Evolutionary conservation across 2,113 vertebrate genomes (phyloP).

Genomic region (Cryptotis parvus): DNA sequence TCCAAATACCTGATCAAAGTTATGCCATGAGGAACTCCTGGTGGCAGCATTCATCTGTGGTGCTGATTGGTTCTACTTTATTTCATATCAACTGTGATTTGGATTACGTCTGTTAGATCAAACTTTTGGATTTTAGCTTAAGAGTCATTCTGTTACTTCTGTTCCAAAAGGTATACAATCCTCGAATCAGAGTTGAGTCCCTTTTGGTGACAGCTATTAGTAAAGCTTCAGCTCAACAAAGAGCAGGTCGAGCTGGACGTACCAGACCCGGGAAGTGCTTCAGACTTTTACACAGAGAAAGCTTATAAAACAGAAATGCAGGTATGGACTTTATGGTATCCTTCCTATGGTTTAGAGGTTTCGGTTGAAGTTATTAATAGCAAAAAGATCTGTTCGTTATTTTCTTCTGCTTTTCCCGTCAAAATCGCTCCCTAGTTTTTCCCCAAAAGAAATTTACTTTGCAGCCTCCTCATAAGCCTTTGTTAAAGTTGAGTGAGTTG

Average conservation of each 20-base stretch:
- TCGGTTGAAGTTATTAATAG: background rate
- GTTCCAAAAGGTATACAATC: constrained; percentile 96
- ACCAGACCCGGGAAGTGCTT: constrained; percentile 97
- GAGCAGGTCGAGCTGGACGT: constrained; percentile 97
- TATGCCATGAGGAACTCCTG: background rate
- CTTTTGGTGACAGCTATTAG: constrained; percentile 98
- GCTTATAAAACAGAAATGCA: constrained; percentile 99
- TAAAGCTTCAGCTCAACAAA: constrained; percentile 98
- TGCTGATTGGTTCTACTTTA: background rate
- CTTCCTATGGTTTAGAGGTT: too few relatives aligned
- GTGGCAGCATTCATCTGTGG: background rate
- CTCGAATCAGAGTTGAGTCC: constrained; percentile 98
- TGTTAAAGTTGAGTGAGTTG: background rate
- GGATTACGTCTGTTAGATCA: background rate
- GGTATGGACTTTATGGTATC: constrained; percentile 81
- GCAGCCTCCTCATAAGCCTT: background rate
- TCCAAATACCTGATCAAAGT: background rate
- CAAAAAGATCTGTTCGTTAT: constrained; percentile 33
- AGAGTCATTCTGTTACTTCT: constrained; percentile 47
- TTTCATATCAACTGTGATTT: background rate
- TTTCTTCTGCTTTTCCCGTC: background rate
- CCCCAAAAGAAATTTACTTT: background rate
- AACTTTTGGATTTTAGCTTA: constrained; percentile 11
- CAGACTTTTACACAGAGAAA: constrained; percentile 97
- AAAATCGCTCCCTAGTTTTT: constrained; percentile 1